Base-by-base conservation (phyloP, 2,797 vertebrate species). In the Trematomus bernacchii region DNA sequence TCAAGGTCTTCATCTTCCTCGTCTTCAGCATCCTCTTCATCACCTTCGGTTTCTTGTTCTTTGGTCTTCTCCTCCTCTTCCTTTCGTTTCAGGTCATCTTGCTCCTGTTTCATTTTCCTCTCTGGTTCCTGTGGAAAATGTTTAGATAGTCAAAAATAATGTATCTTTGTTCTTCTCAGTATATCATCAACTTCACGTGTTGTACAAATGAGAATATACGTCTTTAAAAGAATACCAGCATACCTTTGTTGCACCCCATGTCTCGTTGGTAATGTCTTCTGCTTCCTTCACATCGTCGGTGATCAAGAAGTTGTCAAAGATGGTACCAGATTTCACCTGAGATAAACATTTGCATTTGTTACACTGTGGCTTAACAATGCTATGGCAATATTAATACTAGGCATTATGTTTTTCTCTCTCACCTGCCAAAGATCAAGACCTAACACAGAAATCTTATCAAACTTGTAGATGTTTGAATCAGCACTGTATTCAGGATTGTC, bases 231-330 rank as follows among this genome's bases (percentile, higher is more conserved):
- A 40, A 15, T 3, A 19, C 16, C 10, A 58, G 4, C 60, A 84
- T 92, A 96, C 95, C 93, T 96, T 96, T 84, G 95, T 97, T 69
- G 71, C 85, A 14, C 94, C 95, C 96, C 93, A 96, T 0, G 91
- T 96, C 83, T 96, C 93, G n/a, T 93, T 95, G 68, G 86, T 95
- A 77, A 95, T 79, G 12, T 96, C 93, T 78, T 97, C 95, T 1
- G 96, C 96, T 86, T 95, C 94, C 52, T 94, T 93, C 70, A 95
- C 93, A 11, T 97, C 94, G 33, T 94, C 95, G 14, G 88, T 86
- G 84, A 96, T 96, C 40, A 96, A 70, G 88, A 97, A 96, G 93
- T 96, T 95, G 77, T 96, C 95, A 69, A 96, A 97, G 85, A 97
- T 96, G 74, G 95, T 96, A n/a, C 95, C 96, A 30, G 95, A 96